phyloP scores from a whole-genome alignment of 2,113 vertebrate genomes.

The Canis aureus region DNA sequence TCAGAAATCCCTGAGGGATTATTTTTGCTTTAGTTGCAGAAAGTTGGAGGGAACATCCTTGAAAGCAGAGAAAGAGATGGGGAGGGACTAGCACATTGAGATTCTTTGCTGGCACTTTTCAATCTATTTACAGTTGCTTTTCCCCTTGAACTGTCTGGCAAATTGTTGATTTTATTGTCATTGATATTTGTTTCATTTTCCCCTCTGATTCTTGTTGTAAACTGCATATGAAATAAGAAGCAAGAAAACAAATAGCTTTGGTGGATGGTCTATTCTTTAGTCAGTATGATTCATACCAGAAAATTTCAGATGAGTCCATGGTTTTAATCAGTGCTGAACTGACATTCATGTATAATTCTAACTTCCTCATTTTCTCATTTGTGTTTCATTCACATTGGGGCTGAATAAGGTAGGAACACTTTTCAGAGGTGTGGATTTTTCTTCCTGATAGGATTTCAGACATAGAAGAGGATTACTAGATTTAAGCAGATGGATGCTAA shows the following conservation, averaged over 20 bases:
- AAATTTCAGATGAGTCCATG: background rate
- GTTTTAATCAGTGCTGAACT: background rate
- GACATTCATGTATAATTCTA: background rate
- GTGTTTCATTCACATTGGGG: background rate
- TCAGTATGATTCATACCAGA: conserved; percentile 3
- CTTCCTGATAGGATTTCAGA: background rate
- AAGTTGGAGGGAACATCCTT: background rate
- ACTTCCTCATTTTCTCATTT: conserved; percentile 26
- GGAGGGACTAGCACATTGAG: background rate
- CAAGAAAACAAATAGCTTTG: conserved; percentile 10
- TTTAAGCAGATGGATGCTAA: background rate
- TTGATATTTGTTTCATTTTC: background rate
- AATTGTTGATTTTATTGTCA: conserved; percentile 47
- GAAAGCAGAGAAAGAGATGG: background rate
- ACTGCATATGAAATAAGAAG: conserved; percentile 7
- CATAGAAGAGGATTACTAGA: background rate
- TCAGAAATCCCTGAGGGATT: background rate
- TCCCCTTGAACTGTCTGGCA: background rate
- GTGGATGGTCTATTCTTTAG: background rate
- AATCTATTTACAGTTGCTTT: background rate
- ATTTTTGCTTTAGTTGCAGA: background rate
- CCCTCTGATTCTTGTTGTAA: background rate
- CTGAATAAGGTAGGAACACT: background rate
- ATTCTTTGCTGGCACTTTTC: conserved; percentile 39
- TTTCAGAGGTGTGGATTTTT: background rate